phyloP scores from a whole-genome alignment of 2,888 invertebrate genomes.

The Hemistola chrysoprasaria region DNA sequence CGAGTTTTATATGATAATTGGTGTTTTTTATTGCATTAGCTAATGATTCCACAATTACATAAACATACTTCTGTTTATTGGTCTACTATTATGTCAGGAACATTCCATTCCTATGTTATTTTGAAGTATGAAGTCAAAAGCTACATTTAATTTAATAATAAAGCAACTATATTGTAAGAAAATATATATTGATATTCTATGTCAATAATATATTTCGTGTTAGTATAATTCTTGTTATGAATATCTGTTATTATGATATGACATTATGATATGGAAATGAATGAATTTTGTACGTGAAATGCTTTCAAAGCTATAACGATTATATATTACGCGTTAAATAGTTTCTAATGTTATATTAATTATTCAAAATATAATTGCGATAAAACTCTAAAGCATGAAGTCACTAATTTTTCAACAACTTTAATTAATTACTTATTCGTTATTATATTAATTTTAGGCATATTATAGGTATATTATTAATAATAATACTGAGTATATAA shows the following conservation, averaged over 20 bases:
- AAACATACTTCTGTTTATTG: too few species aligned
- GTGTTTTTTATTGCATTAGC: too few species aligned
- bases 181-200: constrained; percentile 50
- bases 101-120: too few species aligned
- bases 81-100: too few species aligned
- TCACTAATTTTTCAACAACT: constrained; percentile 26
- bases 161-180: constrained; percentile 2
- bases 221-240: constrained; percentile 7
- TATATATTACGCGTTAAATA: constrained; percentile 7
- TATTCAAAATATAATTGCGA: background rate
- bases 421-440: constrained; percentile 5
- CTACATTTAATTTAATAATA: too few species aligned
- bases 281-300: constrained; percentile 66
- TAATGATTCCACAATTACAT: too few species aligned
- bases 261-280: constrained; percentile 67
- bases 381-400: constrained; percentile 18
- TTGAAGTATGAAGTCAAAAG: too few species aligned
- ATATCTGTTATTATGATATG: constrained; percentile 37
- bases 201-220: constrained; percentile 60
- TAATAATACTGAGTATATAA: constrained; percentile 49
- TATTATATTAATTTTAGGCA: too few species aligned
- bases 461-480: constrained; percentile 21
- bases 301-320: constrained; percentile 37
- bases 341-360: constrained; percentile 9
- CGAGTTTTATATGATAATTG: too few species aligned